These are phyloP conservation scores for Perognathus longimembris DNA, from an alignment of 2,113 vertebrate genomes.

Conservation along the genomic window DNA sequence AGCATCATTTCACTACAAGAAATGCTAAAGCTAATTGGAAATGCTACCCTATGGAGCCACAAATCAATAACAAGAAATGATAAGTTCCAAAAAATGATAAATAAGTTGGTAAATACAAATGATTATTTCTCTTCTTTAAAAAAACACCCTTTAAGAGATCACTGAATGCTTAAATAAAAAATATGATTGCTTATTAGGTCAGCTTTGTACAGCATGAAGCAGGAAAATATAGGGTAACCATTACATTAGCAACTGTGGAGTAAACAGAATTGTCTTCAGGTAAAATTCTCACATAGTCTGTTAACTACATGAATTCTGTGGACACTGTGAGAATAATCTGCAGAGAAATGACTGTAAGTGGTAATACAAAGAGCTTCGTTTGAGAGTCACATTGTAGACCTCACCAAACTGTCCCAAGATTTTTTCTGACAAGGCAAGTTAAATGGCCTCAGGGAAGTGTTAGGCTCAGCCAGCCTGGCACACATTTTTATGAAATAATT, in stretches of 20 bases:
- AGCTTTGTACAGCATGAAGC: neutral
- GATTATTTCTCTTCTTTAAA: neutral
- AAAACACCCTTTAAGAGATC: slow-evolving; percentile 1
- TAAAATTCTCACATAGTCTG: neutral
- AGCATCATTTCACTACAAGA: neutral
- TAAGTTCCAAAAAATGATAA: neutral
- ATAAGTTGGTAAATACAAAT: neutral
- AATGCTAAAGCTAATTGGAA: slow-evolving; percentile 15
- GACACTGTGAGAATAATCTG: neutral
- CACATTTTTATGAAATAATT: neutral
- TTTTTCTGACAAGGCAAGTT: neutral
- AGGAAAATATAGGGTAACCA: neutral
- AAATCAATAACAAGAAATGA: slow-evolving; percentile 14
- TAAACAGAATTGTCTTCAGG: neutral
- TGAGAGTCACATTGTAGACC: neutral
- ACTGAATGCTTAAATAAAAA: slow-evolving; percentile 31
- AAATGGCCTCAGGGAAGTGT: neutral
- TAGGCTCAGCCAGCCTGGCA: neutral
- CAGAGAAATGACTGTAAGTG: neutral
- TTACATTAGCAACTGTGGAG: neutral
- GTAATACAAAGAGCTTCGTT: neutral
- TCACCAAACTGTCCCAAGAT: neutral
- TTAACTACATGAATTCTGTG: no score
- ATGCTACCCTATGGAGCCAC: neutral
- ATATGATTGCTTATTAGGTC: neutral